Conservation (phyloP, 2,888 invertebrate species). For the Perizoma affinitatum region DNA sequence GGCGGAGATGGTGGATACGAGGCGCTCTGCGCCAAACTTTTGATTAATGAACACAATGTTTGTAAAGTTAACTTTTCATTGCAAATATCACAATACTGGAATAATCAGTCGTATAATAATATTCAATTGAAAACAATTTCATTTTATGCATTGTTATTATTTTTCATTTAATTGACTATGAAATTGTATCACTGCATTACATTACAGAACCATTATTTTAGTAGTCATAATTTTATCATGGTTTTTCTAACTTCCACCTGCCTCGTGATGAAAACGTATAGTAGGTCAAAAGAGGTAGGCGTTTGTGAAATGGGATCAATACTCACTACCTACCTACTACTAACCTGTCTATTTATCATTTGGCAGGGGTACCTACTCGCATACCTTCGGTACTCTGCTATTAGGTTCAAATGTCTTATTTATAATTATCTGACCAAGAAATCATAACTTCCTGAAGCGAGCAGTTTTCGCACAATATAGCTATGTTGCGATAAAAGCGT, state of each 20-base stretch:
- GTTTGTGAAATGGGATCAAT: constrained; percentile 30
- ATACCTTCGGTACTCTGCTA: too few relatives aligned
- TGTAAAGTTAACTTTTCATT: constrained; percentile 78
- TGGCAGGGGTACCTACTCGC: neutral
- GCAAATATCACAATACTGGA: constrained; percentile 70
- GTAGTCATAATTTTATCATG: too few relatives aligned
- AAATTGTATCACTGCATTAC: too few relatives aligned
- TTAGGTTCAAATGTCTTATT: too few relatives aligned
- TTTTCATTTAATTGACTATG: too few relatives aligned
- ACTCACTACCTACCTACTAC: constrained; percentile 19
- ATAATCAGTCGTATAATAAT: constrained; percentile 53
- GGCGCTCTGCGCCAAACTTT: constrained; percentile 80
- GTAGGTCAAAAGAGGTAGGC: constrained; percentile 32
- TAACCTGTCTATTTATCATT: constrained; percentile 19
- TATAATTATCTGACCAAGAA: constrained; percentile 20
- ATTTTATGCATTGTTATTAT: neutral
- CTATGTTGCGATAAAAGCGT: constrained; percentile 67
- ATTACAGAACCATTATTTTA: too few relatives aligned
- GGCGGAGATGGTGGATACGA: constrained; percentile 68
- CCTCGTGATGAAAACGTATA: neutral
- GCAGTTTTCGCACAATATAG: constrained; percentile 68
- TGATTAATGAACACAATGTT: constrained; percentile 82
- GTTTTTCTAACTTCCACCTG: too few relatives aligned
- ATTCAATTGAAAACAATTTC: constrained; percentile 15
- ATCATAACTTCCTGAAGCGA: constrained; percentile 62